These are phyloP conservation scores for Cottoperca gobio DNA, from an alignment of 2,797 vertebrate species.

Conservation along the genomic window DNA sequence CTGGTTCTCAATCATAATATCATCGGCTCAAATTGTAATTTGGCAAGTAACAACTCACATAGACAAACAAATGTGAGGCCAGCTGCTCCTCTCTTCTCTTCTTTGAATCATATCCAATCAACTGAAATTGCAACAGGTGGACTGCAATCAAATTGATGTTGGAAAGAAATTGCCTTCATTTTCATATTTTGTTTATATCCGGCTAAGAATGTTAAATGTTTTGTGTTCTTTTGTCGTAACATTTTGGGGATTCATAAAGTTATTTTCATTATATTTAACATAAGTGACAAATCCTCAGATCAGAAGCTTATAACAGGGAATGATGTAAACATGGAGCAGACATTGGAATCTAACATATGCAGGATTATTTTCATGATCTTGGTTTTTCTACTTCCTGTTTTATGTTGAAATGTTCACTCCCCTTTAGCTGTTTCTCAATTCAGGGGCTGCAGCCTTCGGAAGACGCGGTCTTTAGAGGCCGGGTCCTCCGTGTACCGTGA, in stretches of 20 bases:
- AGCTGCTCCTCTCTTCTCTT: neutral
- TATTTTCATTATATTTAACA: neutral
- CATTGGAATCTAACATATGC: neutral
- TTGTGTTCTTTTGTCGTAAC: neutral
- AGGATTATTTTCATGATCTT: no score
- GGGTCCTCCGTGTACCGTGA: no score
- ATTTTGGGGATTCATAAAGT: neutral
- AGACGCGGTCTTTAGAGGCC: no score
- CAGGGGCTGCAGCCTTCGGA: no score
- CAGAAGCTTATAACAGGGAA: neutral
- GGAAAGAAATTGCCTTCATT: neutral
- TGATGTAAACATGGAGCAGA: neutral
- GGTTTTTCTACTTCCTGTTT: no score
- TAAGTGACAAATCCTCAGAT: neutral
- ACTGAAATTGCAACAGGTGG: constrained; percentile 2
- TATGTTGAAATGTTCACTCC: no score
- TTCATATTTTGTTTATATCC: neutral
- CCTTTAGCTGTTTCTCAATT: no score
- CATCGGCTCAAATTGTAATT: neutral
- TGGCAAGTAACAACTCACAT: neutral
- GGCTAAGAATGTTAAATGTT: no score
- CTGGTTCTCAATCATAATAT: constrained; percentile 5
- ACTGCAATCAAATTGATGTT: neutral
- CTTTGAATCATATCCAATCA: neutral
- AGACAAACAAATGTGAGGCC: neutral